Evolutionary conservation across 2,888 invertebrate species (phyloP), one percentile per base, ranked within the genome.

Genomic region (Trichopria drosophilae): DNA sequence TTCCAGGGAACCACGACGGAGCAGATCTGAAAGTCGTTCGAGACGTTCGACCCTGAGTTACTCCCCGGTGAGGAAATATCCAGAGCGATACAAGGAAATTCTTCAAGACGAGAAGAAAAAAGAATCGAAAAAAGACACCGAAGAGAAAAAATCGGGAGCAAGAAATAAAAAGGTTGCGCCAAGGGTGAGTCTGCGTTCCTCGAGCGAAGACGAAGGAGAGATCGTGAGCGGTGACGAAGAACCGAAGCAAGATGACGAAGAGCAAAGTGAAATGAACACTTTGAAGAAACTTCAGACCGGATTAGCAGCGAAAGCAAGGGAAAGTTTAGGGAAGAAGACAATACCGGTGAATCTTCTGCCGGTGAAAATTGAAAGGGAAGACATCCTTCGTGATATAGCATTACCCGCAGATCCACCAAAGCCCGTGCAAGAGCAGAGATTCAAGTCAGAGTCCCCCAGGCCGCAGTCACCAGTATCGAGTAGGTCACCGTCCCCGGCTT

Each of bases 241-340:
- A 22, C 64, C 80, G 1, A 76, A 77, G 13, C 57, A 78, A 18
- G 82, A 83, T 51, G 82, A 82, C 37, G 82, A 82, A 49, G 82
- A 85, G 28, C 78, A 83, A 40, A 84, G 82, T 62, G 88, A 89
- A 65, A 70, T 88, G 57, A 81, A 82, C 63, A 82, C 84, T 66
- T 73, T 89, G 55, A 84, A 87, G 65, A 77, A 82, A 55, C 70
- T 85, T 6, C 84, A 85, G 62, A 80, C 83, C 60, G 82, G 84
- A 57, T 73, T 83, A 69, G 81, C 87, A 47, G 80, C 86, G 54
- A 87, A 89, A 73, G 88, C 89, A 2, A 86, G 86, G 64, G 87
- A 86, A 67, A 77, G 79, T 2, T 73, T 85, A 47, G 84, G 84
- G 55, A 82, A 82, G 66, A 83, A 80, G 60, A 75, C 78, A 0